Evolutionary conservation across 35 echinoderm and acorn worm species (phyloP).

Genomic region (Heliocidaris erythrogramma): DNA sequence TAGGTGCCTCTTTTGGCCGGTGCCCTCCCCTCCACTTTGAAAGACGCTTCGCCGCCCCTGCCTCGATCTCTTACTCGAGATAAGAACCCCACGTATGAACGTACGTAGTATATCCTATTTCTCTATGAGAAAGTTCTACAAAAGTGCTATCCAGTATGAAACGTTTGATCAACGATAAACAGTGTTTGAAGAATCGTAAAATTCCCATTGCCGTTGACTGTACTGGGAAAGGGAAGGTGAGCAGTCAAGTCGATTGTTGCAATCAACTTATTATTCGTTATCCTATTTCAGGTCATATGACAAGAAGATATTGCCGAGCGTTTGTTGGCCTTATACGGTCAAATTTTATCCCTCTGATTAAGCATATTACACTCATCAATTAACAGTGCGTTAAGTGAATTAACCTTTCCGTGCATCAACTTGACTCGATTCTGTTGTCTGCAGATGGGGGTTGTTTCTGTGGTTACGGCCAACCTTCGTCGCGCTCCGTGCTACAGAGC

Average conservation of each 20-base stretch:
- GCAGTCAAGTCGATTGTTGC: background rate
- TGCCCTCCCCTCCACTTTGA: too few species aligned
- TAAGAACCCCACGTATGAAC: too few species aligned
- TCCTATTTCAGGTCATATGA: background rate
- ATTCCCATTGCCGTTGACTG: background rate
- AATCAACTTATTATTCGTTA: background rate
- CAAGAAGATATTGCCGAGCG: background rate
- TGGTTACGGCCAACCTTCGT: background rate
- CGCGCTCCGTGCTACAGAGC: background rate
- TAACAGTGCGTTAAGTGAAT: slow-evolving; percentile 12
- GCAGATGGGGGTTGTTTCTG: background rate
- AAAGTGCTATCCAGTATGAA: too few species aligned
- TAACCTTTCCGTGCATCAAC: background rate
- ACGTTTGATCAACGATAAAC: background rate
- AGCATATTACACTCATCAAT: background rate
- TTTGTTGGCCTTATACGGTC: background rate
- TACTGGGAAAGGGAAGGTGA: background rate
- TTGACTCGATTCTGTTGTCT: background rate
- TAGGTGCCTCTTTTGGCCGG: too few species aligned
- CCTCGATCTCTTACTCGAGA: too few species aligned
- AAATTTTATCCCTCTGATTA: background rate
- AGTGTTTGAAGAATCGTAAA: background rate
- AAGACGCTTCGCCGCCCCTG: too few species aligned
- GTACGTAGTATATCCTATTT: too few species aligned
- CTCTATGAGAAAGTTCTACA: too few species aligned